These are phyloP conservation scores for Corapipo altera DNA, from an alignment of 2,113 vertebrate genomes.

Conservation along the genomic window DNA sequence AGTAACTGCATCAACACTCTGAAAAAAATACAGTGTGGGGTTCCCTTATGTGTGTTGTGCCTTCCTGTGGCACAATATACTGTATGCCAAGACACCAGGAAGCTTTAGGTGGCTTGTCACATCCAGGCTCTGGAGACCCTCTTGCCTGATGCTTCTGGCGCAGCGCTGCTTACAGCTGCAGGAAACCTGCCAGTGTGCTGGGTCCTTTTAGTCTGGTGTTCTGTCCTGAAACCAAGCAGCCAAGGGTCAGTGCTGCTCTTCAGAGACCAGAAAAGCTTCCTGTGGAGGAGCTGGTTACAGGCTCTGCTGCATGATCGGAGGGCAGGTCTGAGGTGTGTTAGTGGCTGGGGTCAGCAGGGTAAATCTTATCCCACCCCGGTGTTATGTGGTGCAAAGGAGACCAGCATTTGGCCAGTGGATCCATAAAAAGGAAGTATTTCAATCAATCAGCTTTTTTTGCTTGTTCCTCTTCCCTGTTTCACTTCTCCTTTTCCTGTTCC, in stretches of 20 bases:
- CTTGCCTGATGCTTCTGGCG: not conserved
- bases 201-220: not conserved
- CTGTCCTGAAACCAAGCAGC: not conserved
- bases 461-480: not conserved
- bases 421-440: not conserved
- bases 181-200: not conserved
- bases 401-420: not conserved
- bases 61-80: not conserved
- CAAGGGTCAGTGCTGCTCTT: not conserved
- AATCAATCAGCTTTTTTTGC: not conserved
- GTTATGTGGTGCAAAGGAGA: not conserved
- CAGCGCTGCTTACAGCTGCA: not conserved
- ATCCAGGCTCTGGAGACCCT: not conserved
- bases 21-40: not conserved
- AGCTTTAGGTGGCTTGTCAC: not conserved
- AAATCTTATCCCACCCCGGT: not conserved
- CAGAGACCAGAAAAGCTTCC: not conserved
- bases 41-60: not conserved
- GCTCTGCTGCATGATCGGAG: fast-evolving
- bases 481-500: not conserved
- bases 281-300: not conserved
- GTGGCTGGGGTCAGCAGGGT: not conserved
- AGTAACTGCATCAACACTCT: not conserved
- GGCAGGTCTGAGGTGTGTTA: not conserved
- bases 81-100: not conserved